A percentile compares a stretch with the other conserved stretches of the same genome.
phyloP scores from a whole-genome alignment of 2,797 vertebrate genomes.

The Enteromius thamalakanensis region DNA sequence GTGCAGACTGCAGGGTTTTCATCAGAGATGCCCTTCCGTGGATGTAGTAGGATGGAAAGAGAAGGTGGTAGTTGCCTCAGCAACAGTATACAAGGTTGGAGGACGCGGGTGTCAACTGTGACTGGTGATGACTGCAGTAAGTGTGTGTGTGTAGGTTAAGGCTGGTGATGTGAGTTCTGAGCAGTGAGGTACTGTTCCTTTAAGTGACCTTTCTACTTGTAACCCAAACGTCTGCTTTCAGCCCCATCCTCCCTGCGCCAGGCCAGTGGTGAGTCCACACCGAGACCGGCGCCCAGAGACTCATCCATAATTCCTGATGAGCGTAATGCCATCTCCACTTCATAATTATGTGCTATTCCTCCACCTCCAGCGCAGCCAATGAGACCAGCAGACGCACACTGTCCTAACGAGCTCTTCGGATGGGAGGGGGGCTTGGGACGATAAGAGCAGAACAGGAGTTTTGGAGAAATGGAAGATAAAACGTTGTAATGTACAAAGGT shows the following conservation, averaged over 20 bases:
- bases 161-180: constrained; percentile 34
- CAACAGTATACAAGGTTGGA: constrained; percentile 28
- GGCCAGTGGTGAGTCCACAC: constrained; percentile 40
- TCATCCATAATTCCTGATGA: constrained; percentile 90
- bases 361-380: constrained; percentile 87
- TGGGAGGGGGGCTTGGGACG: not conserved
- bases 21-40: constrained; percentile 3
- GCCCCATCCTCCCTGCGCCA: constrained; percentile 14
- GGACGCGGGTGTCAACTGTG: constrained; percentile 29
- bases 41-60: not conserved
- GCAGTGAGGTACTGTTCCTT: constrained; percentile 51
- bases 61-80: constrained; percentile 45
- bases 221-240: constrained; percentile 68
- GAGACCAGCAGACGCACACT: constrained; percentile 70
- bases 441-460: constrained; percentile 39
- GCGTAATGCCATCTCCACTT: constrained; percentile 90
- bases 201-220: constrained; percentile 70
- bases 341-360: constrained; percentile 93
- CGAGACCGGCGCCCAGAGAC: constrained; percentile 67
- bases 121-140: constrained; percentile 41
- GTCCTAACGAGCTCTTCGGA: constrained; percentile 73
- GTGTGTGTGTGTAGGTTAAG: constrained; percentile 28
- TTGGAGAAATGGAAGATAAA: not conserved
- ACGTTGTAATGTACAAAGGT: constrained; percentile 27
- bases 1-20: constrained; percentile 5